Evolutionary conservation across 2,888 invertebrate species (phyloP).

Genomic region (Oligia strigilis): DNA sequence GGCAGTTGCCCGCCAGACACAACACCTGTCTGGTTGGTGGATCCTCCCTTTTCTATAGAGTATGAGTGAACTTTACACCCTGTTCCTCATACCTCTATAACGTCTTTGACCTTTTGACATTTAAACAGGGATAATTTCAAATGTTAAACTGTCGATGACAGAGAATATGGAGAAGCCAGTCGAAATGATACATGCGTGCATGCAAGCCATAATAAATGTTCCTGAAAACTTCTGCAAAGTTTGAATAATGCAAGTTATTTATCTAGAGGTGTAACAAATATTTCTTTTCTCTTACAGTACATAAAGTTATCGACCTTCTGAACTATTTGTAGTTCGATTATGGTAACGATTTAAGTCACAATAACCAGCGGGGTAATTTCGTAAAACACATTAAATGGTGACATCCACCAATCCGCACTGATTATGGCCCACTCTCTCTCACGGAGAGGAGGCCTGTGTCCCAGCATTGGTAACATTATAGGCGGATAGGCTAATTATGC

Average conservation of each 20-base stretch:
- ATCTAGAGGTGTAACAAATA: not conserved
- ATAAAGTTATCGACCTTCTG: not conserved
- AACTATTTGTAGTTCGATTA: not conserved
- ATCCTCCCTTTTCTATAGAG: too few relatives aligned
- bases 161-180: too few relatives aligned
- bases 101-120: slow-evolving; percentile 5
- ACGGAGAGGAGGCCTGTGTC: too few relatives aligned
- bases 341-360: not conserved
- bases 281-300: not conserved
- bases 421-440: too few relatives aligned
- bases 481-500: too few relatives aligned
- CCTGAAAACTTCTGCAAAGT: not conserved
- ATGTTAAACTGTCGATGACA: not conserved
- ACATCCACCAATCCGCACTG: too few relatives aligned
- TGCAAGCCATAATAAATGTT: not conserved
- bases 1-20: too few relatives aligned
- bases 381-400: not conserved
- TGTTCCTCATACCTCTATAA: too few relatives aligned
- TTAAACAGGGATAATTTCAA: not conserved
- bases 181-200: not conserved
- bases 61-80: too few relatives aligned
- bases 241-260: slow-evolving; percentile 2
- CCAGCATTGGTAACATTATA: too few relatives aligned
- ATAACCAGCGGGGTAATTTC: not conserved
- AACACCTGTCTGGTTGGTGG: too few relatives aligned